Evolutionary conservation across 2,113 vertebrate genomes (phyloP), one percentile per base, ranked within the genome.

Genomic region (Carassius gibelio): DNA sequence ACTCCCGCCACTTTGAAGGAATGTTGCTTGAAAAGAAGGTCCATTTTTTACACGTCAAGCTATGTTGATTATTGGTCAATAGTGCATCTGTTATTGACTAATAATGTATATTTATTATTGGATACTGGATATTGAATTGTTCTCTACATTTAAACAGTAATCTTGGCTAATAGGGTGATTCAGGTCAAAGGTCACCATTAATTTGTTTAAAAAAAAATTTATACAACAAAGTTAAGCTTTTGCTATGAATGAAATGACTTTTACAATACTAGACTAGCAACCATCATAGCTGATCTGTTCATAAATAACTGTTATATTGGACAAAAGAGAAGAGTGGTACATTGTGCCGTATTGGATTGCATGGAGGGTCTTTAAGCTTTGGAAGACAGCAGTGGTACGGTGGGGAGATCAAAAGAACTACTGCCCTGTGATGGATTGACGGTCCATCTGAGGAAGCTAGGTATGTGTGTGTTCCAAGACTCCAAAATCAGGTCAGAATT

Each of bases 401-500:
- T 19, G 59, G 52, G 45, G 26, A 57, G 82, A 84, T 84, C 83
- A 87, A 81, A 84, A 52, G 78, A 81, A 78, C 64, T 81, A 84
- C 8, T 48, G 76, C 86, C 59, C 76, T 62, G 57, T 84, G 82
- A 84, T 72, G 4, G 85, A 77, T 50, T 61, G 74, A 75, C 82
- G 42, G 69, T 69, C 45, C 3, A 69, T 76, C 83, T 13, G 59
- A 85, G 83, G 36, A n/a, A 55, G 72, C 81, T 62, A 48, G 72
- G 61, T n/a, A 26, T 66, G 66, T 59, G 82, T 68, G 86, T 84
- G 82, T 79, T 87, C 75, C 75, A 84, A 77, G 55, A 30, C 66
- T 48, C 34, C 75, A 80, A 80, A 87, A 87, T 87, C 82, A 78
- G 75, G 86, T 87, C 75, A 81, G 68, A 85, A 85, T 87, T 52